phyloP scores from a whole-genome alignment of 1,140 invertebrate genomes.

The Drosophila takahashii region DNA sequence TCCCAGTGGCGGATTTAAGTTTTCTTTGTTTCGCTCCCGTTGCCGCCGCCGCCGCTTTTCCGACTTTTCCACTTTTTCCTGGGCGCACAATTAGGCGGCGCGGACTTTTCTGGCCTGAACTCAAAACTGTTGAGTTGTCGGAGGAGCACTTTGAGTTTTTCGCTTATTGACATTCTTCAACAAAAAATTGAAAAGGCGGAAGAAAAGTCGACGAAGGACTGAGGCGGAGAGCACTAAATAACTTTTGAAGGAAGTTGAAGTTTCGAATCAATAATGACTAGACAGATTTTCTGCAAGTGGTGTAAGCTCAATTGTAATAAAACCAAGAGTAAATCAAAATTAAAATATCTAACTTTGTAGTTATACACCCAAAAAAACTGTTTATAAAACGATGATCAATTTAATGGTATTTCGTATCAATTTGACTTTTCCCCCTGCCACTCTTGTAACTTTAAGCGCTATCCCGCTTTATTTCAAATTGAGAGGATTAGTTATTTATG shows the following conservation, averaged over 20 bases:
- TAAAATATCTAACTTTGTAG: not conserved
- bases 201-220: not conserved
- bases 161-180: slow-evolving; percentile 39
- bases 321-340: not conserved
- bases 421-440: no score
- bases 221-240: slow-evolving; percentile 12
- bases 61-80: slow-evolving; percentile 5
- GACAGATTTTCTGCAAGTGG: slow-evolving; percentile 8
- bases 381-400: no score
- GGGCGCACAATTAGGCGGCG: slow-evolving; percentile 27
- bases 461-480: no score
- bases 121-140: slow-evolving; percentile 45
- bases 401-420: no score
- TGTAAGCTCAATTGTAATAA: not conserved
- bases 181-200: slow-evolving; percentile 12
- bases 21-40: slow-evolving; percentile 1
- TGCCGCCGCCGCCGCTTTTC: not conserved
- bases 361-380: no score
- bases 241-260: slow-evolving; percentile 29
- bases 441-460: no score
- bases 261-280: slow-evolving; percentile 39
- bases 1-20: slow-evolving; percentile 3
- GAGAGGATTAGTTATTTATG: no score
- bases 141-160: slow-evolving; percentile 29
- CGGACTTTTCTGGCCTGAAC: slow-evolving; percentile 28